These are phyloP conservation scores for Ceyx erithaca DNA, from an alignment of 2,797 vertebrate species.

Conservation along the genomic window DNA sequence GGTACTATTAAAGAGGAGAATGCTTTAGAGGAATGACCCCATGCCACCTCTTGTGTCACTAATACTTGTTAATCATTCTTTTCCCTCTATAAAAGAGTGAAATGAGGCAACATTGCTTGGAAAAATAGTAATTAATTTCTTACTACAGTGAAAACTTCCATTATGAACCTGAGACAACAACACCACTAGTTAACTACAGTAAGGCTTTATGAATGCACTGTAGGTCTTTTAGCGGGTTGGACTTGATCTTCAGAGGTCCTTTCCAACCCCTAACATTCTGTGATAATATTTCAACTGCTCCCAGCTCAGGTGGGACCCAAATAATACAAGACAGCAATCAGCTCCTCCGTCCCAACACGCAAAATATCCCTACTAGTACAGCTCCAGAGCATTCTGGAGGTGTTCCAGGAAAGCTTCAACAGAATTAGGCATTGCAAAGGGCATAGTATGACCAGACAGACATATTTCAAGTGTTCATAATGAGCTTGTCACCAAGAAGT, in stretches of 20 bases:
- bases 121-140: background rate
- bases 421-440: background rate
- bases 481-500: conserved; percentile 5
- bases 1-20: background rate
- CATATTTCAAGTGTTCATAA: background rate
- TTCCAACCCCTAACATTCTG: too few relatives aligned
- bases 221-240: background rate
- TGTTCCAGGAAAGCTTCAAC: conserved; percentile 2
- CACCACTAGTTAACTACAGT: background rate
- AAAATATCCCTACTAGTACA: background rate
- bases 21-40: background rate
- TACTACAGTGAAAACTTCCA: background rate
- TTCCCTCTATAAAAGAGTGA: background rate
- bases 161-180: background rate
- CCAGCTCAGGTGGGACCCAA: background rate
- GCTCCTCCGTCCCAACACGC: background rate
- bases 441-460: background rate
- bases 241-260: too few relatives aligned
- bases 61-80: background rate
- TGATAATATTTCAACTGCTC: background rate
- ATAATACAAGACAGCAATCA: background rate
- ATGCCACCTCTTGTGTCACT: background rate
- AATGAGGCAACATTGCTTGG: background rate
- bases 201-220: background rate
- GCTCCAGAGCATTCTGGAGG: background rate